phyloP scores from a whole-genome alignment of 1,140 invertebrate genomes.

The Aricia agestis region DNA sequence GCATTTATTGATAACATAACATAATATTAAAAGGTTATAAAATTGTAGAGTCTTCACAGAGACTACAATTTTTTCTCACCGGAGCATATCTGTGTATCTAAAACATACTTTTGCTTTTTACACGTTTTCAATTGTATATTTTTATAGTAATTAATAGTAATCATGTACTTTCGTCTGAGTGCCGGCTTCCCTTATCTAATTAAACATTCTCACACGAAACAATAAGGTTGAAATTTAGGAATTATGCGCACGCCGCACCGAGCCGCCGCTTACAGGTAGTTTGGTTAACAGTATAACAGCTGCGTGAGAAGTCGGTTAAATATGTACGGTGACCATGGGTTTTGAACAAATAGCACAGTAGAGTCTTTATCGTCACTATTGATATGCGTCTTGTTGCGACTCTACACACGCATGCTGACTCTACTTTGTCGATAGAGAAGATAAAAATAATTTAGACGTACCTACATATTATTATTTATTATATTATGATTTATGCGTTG shows the following conservation, averaged over 20 bases:
- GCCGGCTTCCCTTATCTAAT: constrained; percentile 69
- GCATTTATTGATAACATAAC: too few relatives aligned
- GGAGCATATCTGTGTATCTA: not conserved
- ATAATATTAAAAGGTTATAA: too few relatives aligned
- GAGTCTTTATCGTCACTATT: not conserved
- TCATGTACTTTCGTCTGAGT: constrained; percentile 18
- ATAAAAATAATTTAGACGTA: too few relatives aligned
- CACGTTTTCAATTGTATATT: not conserved
- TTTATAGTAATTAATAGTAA: not conserved
- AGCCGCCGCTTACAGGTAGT: constrained; percentile 65
- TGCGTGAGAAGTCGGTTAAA: constrained; percentile 68
- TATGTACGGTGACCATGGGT: constrained; percentile 32
- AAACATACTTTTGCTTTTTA: not conserved
- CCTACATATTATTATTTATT: too few relatives aligned
- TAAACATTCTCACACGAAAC: constrained; percentile 73
- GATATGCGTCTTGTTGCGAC: too few relatives aligned
- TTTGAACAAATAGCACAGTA: not conserved
- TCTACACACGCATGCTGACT: too few relatives aligned
- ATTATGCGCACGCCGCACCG: constrained; percentile 59
- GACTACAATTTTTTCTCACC: not conserved
- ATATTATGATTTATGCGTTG: too few relatives aligned
- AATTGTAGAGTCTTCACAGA: not conserved
- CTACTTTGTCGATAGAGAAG: too few relatives aligned
- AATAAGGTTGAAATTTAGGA: constrained; percentile 73
- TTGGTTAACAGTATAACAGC: constrained; percentile 69